phyloP scores from a whole-genome alignment of 2,797 vertebrate species.

The Melanitta fusca region DNA sequence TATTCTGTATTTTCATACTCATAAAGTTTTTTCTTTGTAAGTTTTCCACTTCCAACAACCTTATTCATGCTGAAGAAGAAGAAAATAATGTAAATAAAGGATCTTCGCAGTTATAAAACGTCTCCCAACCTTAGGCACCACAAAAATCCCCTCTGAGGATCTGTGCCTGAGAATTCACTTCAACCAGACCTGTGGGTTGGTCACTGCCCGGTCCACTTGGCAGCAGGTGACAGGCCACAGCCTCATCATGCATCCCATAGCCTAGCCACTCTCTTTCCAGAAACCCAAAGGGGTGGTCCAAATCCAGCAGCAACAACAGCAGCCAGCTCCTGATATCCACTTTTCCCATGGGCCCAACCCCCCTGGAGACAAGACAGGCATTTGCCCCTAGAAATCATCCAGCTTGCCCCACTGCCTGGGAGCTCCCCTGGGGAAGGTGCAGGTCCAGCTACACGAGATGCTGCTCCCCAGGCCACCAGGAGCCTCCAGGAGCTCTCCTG shows the following conservation, averaged over 20 bases:
- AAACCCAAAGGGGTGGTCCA: background rate
- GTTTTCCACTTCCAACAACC: background rate
- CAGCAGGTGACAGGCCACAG: background rate
- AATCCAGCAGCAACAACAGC: background rate
- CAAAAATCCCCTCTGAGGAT: background rate
- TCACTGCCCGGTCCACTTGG: background rate
- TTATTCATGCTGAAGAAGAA: background rate
- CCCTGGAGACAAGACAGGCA: background rate
- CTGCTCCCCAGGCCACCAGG: background rate
- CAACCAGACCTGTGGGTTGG: background rate
- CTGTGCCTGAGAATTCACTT: fast-evolving
- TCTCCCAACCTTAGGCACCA: background rate
- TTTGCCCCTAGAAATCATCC: background rate
- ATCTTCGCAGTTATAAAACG: background rate
- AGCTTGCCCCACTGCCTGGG: background rate
- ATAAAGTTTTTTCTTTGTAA: background rate
- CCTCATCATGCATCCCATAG: background rate
- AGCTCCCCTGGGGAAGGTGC: background rate
- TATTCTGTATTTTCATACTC: background rate
- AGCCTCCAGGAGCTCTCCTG: background rate
- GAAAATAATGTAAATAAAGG: background rate
- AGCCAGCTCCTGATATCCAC: background rate
- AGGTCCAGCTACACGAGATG: background rate
- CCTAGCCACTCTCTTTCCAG: background rate
- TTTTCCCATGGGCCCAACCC: background rate